Base-by-base conservation (phyloP, 1,140 invertebrate genomes). In the Cotesia typhae region DNA sequence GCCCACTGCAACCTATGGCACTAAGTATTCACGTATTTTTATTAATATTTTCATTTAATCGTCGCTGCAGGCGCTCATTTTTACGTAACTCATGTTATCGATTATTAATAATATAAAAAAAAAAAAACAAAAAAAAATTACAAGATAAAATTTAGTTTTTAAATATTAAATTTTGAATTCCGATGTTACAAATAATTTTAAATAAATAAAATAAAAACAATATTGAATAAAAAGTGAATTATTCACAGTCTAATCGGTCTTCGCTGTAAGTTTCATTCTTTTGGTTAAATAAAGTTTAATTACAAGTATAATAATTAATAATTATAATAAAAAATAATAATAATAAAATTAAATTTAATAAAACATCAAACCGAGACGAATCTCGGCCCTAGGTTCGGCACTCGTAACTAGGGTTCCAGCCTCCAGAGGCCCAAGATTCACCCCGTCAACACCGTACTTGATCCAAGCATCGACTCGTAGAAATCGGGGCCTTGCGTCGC, bases 351-450 rank as follows among this genome's bases (percentile, higher is more conserved):
- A 84, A 28, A 28, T 28, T 28, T 28, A 28, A 28, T 28, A 28
- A 82, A 76, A 75, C 83, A 81, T 85, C 81, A 84, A 81, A 75
- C 72, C 72, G 73, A 77, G 66, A 67, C 51, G 52, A 72, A 77
- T 83, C 84, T 87, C 84, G 83, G 82, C 83, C 85, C 86, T 87
- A 87, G 85, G 85, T 79, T 85, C 86, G 84, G 86, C 81, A 87
- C 86, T 87, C 86, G 86, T 87, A 87, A 87, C 86, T 87, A 87
- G 86, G 84, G 84, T 85, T 86, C 85, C 84, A 80, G 84, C 82
- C 83, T 79, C 80, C 85, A 80, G 83, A 84, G 82, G 84, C 86
- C 17, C 79, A 76, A 84, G 77, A 79, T 81, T 81, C 83, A 85
- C 80, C 82, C 78, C 61, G 82, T 47, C 81, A 85, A 76, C 79